phyloP scores from a whole-genome alignment of 1,140 invertebrate species.

The Saccostrea glomerata region DNA sequence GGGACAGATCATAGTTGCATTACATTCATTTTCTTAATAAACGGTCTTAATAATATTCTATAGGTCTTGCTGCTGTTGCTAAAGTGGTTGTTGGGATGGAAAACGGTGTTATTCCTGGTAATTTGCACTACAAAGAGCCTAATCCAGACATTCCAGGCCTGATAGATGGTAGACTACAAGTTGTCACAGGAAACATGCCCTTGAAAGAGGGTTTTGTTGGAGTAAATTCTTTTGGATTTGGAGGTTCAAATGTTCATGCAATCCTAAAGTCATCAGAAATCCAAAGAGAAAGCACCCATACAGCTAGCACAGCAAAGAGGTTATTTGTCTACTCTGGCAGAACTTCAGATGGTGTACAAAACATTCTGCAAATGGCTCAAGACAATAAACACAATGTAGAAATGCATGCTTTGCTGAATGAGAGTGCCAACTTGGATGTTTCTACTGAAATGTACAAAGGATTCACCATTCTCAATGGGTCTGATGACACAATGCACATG shows the following conservation, averaged over 20 bases:
- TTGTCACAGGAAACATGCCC: slow-evolving; percentile 88
- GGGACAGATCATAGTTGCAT: no score
- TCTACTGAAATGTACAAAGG: slow-evolving; percentile 88
- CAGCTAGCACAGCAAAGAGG: slow-evolving; percentile 78
- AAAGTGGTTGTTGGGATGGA: slow-evolving; percentile 96
- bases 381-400: slow-evolving; percentile 84
- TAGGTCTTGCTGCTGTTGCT: slow-evolving; percentile 90
- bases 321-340: slow-evolving; percentile 90
- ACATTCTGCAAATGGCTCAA: slow-evolving; percentile 83
- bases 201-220: slow-evolving; percentile 93
- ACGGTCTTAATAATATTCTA: background rate
- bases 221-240: slow-evolving; percentile 98
- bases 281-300: slow-evolving; percentile 28
- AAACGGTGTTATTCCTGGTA: slow-evolving; percentile 89
- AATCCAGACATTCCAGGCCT: slow-evolving; percentile 94
- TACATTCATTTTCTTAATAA: background rate
- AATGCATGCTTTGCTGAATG: slow-evolving; percentile 87
- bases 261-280: slow-evolving; percentile 84
- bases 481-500: slow-evolving; percentile 60
- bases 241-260: slow-evolving; percentile 96
- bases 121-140: slow-evolving; percentile 92
- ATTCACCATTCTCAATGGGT: slow-evolving; percentile 84
- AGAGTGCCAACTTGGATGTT: slow-evolving; percentile 86
- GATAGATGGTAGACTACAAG: slow-evolving; percentile 90
- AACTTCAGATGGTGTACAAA: slow-evolving; percentile 88